Percentiles rank a stretch among this genome's conserved stretches.
These are phyloP conservation scores for Paralinhomoeus sp. DNA, from an alignment of 2,888 invertebrate species.

Conservation along the genomic window DNA sequence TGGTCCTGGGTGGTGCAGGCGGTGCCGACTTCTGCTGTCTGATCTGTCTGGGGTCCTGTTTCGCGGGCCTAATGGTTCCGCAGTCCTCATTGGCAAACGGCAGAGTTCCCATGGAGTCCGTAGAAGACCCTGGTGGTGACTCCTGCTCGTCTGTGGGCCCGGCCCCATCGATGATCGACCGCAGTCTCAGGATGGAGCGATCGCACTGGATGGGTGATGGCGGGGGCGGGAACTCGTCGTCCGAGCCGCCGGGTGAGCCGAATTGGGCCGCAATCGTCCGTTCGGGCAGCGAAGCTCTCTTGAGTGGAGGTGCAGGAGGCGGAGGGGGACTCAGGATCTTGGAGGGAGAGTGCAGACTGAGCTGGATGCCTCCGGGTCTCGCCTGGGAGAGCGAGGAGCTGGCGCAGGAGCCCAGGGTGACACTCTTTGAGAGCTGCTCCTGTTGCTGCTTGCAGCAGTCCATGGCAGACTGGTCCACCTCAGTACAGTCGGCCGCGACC, in stretches of 20 bases:
- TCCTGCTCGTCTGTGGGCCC: constrained; percentile 38
- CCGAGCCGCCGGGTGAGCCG: constrained; percentile 6
- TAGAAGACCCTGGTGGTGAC: constrained; percentile 29
- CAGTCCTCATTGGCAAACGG: constrained; percentile 97
- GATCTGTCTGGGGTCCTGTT: neutral
- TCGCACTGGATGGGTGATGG: constrained; percentile 19
- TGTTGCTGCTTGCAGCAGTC: too few species aligned
- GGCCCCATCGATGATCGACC: constrained; percentile 31
- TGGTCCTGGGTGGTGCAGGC: too few species aligned
- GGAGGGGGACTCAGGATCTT: constrained; percentile 1
- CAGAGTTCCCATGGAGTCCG: constrained; percentile 18
- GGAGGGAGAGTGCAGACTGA: constrained; percentile 9
- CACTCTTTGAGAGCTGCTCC: too few species aligned
- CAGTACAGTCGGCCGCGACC: too few species aligned
- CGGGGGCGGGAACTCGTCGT: constrained; percentile 24
- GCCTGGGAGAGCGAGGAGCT: too few species aligned
- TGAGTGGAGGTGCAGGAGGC: constrained; percentile 5
- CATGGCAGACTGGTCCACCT: too few species aligned
- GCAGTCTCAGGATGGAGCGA: neutral
- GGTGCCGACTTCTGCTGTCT: neutral
- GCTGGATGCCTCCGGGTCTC: constrained; percentile 24
- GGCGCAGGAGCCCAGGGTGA: too few species aligned
- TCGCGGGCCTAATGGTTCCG: constrained; percentile 59
- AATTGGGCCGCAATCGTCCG: too few species aligned
- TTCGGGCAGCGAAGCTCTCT: constrained; percentile 3